phyloP scores from a whole-genome alignment of 2,113 vertebrate species.

The mouse (Mus musculus) region GRCm39 chr7:91595501-91596000 shows the following conservation, averaged over 20 bases:
- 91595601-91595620: not conserved
- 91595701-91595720: not conserved
- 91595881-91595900: not conserved
- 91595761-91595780: not conserved
- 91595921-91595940: not conserved
- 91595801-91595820: not conserved
- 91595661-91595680: not conserved
- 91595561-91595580: not conserved
- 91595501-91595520: not conserved
- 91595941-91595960: not conserved
- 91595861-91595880: not conserved
- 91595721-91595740: not conserved
- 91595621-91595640: not conserved
- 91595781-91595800: not conserved
- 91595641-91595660: not conserved
- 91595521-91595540: not conserved
- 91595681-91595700: slow-evolving; percentile 2
- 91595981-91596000: not conserved
- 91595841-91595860: not conserved
- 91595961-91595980: not conserved
- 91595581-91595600: not conserved
- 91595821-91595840: slow-evolving; percentile 33
- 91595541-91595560: not conserved
- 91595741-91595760: not conserved
- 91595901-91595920: not conserved